Conservation (phyloP, 2,797 vertebrate genomes). For the Valencia hispanica region DNA sequence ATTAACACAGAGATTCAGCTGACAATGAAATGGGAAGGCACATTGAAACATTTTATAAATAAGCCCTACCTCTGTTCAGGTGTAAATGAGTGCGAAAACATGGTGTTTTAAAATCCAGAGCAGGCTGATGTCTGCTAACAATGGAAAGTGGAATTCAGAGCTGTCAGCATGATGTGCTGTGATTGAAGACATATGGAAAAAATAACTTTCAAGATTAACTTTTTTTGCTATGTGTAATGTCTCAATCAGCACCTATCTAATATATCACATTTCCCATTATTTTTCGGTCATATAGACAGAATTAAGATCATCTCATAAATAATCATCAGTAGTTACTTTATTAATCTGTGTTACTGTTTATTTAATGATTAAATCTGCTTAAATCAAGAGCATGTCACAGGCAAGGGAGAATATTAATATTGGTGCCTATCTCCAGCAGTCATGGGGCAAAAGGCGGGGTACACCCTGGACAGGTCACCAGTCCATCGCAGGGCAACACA, state of each 20-base stretch:
- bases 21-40: conserved; percentile 5
- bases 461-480: too few relatives aligned
- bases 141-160: conserved; percentile 27
- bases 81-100: conserved; percentile 64
- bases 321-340: too few relatives aligned
- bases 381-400: background rate
- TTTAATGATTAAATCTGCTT: background rate
- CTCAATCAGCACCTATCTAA: background rate
- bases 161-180: conserved; percentile 5
- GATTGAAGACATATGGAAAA: conserved; percentile 7
- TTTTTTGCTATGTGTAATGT: background rate
- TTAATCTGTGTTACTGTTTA: background rate
- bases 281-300: background rate
- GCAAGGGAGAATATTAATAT: background rate
- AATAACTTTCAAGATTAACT: background rate
- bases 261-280: background rate
- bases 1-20: conserved; percentile 25
- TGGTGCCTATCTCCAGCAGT: too few relatives aligned
- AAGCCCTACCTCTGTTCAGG: conserved; percentile 36
- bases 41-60: conserved; percentile 23
- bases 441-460: too few relatives aligned
- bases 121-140: conserved; percentile 27
- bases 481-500: too few relatives aligned
- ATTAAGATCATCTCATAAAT: background rate
- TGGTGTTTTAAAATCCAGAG: conserved; percentile 11